Evolutionary conservation across 1,140 invertebrate genomes (phyloP), one percentile per base, ranked within the genome.

Genomic region (Pissodes strobi): DNA sequence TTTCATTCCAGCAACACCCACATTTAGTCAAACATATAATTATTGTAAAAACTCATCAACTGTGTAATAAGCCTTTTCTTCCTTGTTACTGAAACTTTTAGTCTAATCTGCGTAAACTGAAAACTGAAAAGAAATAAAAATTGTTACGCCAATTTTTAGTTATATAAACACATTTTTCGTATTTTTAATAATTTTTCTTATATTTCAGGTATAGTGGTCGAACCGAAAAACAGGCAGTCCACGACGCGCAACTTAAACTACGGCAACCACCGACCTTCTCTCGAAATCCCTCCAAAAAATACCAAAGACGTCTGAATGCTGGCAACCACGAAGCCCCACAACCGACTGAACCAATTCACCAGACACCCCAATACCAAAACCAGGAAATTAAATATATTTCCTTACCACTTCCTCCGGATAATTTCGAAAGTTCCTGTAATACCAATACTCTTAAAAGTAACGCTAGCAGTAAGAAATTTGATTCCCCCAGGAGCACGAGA

Each of bases 281-380:
- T 38, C 84, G 95, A 68, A 91, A 90, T n/a, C 92, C 94, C 5
- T 97, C 94, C 64, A 85, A 92, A 67, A 83, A 94, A 65, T 91
- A 91, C 73, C 88, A 91, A 69, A 83, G 64, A 58, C 48, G 68
- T 38, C 39, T 37, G 0, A 41, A 34, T n/a, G 12, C 22, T 19
- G 48, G 41, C 3, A 58, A 22, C 39, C 38, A 45, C 10, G 67
- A 69, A 18, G 1, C 23, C n/a, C 19, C 38, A 6, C 17, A 23
- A 10, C 23, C 34, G 2, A 23, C 46, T 9, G 59, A 62, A 52
- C 60, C 60, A 3, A 43, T 45, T 15, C 62, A 49, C 10, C 52
- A 38, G 21, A 21, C 55, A 1, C 37, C 53, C 46, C 63, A 72
- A 61, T 60, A 64, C 67, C 79, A 81, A 62, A 66, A 70, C 55